phyloP scores from a whole-genome alignment of 2,888 invertebrate genomes.

The Bombylius discolor region DNA sequence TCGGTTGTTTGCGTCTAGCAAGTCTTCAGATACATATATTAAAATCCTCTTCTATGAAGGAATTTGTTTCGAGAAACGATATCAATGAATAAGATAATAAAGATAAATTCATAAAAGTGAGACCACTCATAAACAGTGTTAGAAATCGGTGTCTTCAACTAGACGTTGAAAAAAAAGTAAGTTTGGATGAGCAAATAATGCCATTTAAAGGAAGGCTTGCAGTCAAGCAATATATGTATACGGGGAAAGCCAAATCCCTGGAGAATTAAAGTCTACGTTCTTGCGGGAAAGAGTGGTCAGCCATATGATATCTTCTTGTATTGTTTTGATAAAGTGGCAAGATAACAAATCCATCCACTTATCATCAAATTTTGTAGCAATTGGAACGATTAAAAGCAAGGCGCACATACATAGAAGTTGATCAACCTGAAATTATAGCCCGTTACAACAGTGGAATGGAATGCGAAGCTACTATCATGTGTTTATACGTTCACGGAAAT shows the following conservation, averaged over 20 bases:
- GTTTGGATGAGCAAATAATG: neutral
- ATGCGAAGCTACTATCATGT: neutral
- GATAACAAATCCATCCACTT: constrained; percentile 7
- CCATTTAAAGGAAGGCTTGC: neutral
- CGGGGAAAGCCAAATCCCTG: neutral
- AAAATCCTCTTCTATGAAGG: too few relatives aligned
- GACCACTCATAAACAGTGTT: too few relatives aligned
- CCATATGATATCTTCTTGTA: neutral
- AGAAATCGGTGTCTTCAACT: neutral
- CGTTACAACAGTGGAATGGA: constrained; percentile 5
- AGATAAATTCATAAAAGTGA: too few relatives aligned
- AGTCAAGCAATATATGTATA: neutral
- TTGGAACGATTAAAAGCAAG: constrained; percentile 1
- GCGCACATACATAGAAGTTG: neutral
- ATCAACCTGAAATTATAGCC: constrained; percentile 4
- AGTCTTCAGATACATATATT: too few relatives aligned
- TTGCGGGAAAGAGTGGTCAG: neutral
- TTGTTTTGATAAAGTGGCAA: constrained; percentile 5
- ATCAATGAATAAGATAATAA: too few relatives aligned
- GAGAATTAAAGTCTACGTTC: neutral
- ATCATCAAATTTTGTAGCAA: constrained; percentile 9
- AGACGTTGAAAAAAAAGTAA: neutral
- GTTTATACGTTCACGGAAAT: constrained; percentile 4
- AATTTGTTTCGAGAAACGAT: too few relatives aligned
- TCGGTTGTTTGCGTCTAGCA: too few relatives aligned